Conservation (phyloP, 2,113 vertebrate genomes). For the Myiagra hebetior region DNA sequence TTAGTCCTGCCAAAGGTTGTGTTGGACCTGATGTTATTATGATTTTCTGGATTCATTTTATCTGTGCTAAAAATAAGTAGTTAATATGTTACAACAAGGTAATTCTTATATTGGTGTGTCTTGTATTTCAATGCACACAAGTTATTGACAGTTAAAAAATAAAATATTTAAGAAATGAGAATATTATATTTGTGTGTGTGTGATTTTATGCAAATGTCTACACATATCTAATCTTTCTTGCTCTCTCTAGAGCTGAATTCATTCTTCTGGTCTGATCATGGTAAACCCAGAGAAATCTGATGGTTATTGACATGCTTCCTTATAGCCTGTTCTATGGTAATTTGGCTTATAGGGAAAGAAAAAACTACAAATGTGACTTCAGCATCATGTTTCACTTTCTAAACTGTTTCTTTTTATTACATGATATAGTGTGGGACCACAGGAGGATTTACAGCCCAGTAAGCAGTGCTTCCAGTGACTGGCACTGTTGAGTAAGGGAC, state of each 20-base stretch:
- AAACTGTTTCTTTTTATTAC: not conserved
- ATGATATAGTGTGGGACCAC: not conserved
- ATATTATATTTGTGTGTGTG: not conserved
- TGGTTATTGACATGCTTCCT: not conserved
- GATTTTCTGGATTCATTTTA: not conserved
- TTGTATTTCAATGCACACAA: not conserved
- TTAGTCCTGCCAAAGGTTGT: not conserved
- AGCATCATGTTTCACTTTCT: not conserved
- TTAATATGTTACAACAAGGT: not conserved
- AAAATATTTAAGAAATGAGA: not conserved
- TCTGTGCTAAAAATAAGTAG: not conserved
- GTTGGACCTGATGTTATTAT: not conserved
- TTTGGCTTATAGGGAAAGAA: not conserved
- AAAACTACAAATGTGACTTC: not conserved
- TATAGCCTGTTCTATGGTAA: not conserved
- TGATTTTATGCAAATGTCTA: not conserved
- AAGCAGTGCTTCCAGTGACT: not conserved
- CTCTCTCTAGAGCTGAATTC: not conserved
- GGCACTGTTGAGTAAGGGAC: accelerated
- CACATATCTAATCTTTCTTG: not conserved
- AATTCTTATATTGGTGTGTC: not conserved
- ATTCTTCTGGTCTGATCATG: not conserved
- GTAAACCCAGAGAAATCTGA: not conserved
- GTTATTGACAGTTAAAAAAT: not conserved
- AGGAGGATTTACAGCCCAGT: not conserved